Evolutionary conservation across 2,888 invertebrate species (phyloP), one percentile per base, ranked within the genome.

Genomic region (Apotomis turbidana): DNA sequence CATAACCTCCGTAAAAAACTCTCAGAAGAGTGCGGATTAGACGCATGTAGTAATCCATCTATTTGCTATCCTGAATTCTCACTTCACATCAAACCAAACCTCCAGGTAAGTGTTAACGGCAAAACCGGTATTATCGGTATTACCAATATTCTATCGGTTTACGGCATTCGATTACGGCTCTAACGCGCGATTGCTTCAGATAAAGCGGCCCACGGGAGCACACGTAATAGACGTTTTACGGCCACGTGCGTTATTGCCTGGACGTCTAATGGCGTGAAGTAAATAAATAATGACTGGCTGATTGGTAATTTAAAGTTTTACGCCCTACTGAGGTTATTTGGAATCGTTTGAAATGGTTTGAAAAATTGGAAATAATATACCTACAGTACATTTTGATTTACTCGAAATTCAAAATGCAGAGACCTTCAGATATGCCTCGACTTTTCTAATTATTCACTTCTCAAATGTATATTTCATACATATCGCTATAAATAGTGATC

Each of bases 211-310:
- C 67, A 13, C 15, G 67, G 67, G 67, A 51, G 67, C 54, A 54
- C 38, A 68, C 58, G 67, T 68, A 68, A 68, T 68, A 59, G 67
- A 59, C 67, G 13, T 59, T 68, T 68, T 68, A 68, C 59, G 66
- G 46, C 66, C 46, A 62, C 55, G 66, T 55, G 46, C 66, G 66
- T 57, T 66, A 66, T 57, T 66, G 46, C 66, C 36, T 44, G 64
- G 54, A 57, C 55, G 55, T 66, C 66, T 66, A 66, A 66, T 57
- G 66, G 66, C 66, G 46, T 46, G 55, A 36, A 27, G 10, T 66
- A 66, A 66, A 57, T 66, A 66, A 66, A 66, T 66, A 57, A 64
- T 55, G 64, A 12, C 36, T 9, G 66, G 27, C 12, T 57, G 55
- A 66, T 57, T 66, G 46, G 64, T 15, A 46, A 46, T 44, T 57